Evolutionary conservation across 2,113 vertebrate genomes (phyloP).

Genomic region (Pan troglodytes): NHGRI_mPanTro3-v2.1_pri NC_086015.1:7906001-7906500

Average conservation of each 20-base stretch:
- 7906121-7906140: not conserved
- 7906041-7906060: not conserved
- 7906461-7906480: not conserved
- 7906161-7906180: not conserved
- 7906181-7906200: not conserved
- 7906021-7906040: not conserved
- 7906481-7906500: not conserved
- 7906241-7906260: not conserved
- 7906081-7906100: not conserved
- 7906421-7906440: not conserved
- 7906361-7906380: not conserved
- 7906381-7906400: not conserved
- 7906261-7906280: not conserved
- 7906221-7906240: not conserved
- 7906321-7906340: not conserved
- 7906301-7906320: too few species aligned
- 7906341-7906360: not conserved
- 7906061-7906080: not conserved
- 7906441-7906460: not conserved
- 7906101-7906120: not conserved
- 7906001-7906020: not conserved
- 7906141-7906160: not conserved
- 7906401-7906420: not conserved
- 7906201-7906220: not conserved
- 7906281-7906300: too few species aligned